Conservation (phyloP, 2,113 vertebrate species). For the Anas platyrhynchos region DNA sequence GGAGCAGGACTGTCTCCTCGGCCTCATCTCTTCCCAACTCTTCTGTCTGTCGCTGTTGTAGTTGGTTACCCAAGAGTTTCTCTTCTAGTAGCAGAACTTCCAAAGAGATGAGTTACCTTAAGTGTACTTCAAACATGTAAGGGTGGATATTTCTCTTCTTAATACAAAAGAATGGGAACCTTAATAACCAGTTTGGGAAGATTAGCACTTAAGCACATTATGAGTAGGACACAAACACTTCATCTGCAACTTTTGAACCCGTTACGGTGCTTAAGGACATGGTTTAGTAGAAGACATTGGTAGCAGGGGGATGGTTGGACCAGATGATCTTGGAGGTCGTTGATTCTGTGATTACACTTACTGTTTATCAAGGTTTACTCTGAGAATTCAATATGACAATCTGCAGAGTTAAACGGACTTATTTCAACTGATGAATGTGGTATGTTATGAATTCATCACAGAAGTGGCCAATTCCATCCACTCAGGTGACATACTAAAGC, state of each 20-base stretch:
- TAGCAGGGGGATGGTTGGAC: too few relatives aligned
- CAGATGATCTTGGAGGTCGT: too few relatives aligned
- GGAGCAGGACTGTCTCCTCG: background rate
- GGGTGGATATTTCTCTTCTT: background rate
- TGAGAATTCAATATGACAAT: background rate
- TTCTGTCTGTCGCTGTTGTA: accelerated
- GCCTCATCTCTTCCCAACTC: background rate
- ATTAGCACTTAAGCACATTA: background rate
- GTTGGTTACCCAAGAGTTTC: background rate
- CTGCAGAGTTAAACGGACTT: background rate
- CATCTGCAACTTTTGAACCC: background rate
- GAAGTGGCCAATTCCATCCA: background rate
- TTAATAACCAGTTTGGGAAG: background rate
- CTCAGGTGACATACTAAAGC: background rate
- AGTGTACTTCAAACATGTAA: background rate
- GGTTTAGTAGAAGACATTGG: too few relatives aligned
- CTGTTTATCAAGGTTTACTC: background rate
- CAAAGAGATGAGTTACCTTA: background rate
- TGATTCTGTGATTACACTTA: too few relatives aligned
- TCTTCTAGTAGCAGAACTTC: background rate
- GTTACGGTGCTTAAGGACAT: background rate
- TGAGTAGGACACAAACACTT: background rate
- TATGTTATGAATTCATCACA: background rate
- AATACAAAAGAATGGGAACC: background rate
- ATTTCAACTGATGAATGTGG: background rate